Evolutionary conservation across 1,140 invertebrate species (phyloP), one percentile per base, ranked within the genome.

Genomic region (Neodiprion pinetum): DNA sequence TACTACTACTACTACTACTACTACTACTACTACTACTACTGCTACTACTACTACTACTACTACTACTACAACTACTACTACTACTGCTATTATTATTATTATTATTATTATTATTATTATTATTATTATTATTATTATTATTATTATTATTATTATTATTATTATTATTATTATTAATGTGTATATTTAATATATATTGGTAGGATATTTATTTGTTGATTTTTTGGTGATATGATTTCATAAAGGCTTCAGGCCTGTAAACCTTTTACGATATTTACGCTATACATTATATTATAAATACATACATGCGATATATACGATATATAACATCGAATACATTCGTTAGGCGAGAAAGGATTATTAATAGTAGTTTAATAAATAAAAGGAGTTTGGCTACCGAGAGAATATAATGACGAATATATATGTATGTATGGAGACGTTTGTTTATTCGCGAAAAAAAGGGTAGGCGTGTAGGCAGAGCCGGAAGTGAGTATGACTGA

Each of bases 181-280:
- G 23, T 47, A 21, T 69, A 69, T 47, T 14, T 47, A 14, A 61
- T 7, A 61, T 61, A 61, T 61, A 61, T 61, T 14, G 5, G 5
- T 61, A 61, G 53, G n/a, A 9, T 61, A 61, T 61, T 61, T 61
- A 61, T 61, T 61, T 61, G 53, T 61, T 61, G 53, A 61, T 14
- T 61, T 61, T 40, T 61, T 61, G 53, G 53, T 61, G 53, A 61
- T 61, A 61, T 61, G 53, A 61, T 61, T 61, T 61, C n/a, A 61
- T 61, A 61, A 7, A 61, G 53, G 53, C 53, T 61, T 61, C 5
- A 61, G 53, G 53, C 53, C 53, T 61, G 1, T 61, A 61, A 61
- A 61, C 53, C 53, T 61, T 61, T 9, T 61, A 61, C 53, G 53
- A 61, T 61, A 61, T 61, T 61, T 61, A 61, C 53, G 7, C 53